Evolutionary conservation across 2,888 invertebrate genomes (phyloP).

Genomic region (Oegoconia quadripuncta): DNA sequence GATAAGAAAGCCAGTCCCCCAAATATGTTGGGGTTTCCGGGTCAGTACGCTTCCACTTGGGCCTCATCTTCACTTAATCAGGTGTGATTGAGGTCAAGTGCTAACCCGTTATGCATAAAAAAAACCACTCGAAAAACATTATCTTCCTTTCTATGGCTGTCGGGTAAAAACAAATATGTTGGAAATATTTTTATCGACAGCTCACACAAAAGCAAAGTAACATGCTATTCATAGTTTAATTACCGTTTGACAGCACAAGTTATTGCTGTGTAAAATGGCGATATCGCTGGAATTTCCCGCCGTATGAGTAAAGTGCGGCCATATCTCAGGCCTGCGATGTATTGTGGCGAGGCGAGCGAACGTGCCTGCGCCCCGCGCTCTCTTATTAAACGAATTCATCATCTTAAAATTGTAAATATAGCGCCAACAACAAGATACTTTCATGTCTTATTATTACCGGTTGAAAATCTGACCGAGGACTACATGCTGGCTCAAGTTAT

Average conservation of each 20-base stretch:
- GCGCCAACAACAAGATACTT: not conserved
- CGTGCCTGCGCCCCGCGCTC: constrained; percentile 32
- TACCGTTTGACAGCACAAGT: constrained; percentile 11
- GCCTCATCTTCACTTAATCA: no score
- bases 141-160: no score
- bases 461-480: not conserved
- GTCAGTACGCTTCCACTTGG: no score
- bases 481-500: no score
- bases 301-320: constrained; percentile 27
- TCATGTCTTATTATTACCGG: not conserved
- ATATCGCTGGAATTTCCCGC: constrained; percentile 14
- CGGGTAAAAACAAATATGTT: no score
- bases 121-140: no score
- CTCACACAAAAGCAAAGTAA: no score
- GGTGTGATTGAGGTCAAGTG: no score
- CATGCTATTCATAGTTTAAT: constrained; percentile 3
- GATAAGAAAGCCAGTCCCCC: no score
- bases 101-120: no score
- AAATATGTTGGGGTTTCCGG: no score
- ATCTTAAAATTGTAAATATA: constrained; percentile 19
- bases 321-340: constrained; percentile 33
- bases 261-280: constrained; percentile 11
- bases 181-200: no score
- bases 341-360: constrained; percentile 22
- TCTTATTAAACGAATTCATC: constrained; percentile 58